Evolutionary conservation across 2,888 invertebrate species (phyloP).

Genomic region (Harpalus rubripes): DNA sequence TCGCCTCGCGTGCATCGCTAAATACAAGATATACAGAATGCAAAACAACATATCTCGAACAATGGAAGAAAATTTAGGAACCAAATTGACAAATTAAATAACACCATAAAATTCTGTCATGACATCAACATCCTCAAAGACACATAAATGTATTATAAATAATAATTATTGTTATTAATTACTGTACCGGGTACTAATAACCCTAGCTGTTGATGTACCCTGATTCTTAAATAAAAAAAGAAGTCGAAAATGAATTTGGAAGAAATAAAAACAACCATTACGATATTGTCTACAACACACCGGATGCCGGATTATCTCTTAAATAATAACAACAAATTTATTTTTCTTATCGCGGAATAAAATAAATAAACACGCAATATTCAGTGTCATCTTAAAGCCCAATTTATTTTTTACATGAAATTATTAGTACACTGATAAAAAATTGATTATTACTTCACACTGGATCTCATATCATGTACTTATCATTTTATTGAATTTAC

Average conservation of each 20-base stretch:
- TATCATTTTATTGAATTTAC: constrained; percentile 3
- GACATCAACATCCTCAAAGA: no score
- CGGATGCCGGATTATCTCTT: constrained; percentile 19
- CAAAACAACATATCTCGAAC: no score
- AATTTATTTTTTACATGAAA: constrained; percentile 4
- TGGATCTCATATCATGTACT: neutral
- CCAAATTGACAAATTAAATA: no score
- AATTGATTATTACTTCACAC: neutral
- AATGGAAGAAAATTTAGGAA: no score
- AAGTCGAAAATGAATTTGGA: neutral
- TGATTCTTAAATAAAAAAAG: no score
- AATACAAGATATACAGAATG: no score
- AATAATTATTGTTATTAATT: no score
- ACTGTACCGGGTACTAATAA: no score
- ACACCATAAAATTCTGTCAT: no score
- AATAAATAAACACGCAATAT: constrained; percentile 17
- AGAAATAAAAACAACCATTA: neutral
- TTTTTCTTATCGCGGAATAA: neutral
- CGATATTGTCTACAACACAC: constrained; percentile 19
- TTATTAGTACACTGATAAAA: constrained; percentile 4
- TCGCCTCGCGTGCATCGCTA: no score
- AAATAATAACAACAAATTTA: constrained; percentile 18
- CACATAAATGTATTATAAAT: no score
- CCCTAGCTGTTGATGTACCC: no score
- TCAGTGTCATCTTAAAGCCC: constrained; percentile 13